Base-by-base conservation (phyloP, 2,888 invertebrate species). In the Marronus borbonicus region DNA sequence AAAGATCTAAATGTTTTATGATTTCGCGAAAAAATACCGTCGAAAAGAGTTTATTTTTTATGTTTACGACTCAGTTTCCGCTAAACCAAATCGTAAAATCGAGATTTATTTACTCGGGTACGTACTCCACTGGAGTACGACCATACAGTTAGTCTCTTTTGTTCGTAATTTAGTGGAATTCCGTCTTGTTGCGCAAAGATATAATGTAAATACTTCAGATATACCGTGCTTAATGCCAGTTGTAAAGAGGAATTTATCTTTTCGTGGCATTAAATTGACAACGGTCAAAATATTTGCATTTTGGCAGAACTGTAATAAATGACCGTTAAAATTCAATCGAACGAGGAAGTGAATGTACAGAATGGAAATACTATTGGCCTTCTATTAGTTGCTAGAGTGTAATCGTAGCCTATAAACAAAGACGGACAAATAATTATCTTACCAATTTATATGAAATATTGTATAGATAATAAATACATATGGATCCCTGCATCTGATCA, bases 61-160 rank as follows among this genome's bases (percentile, higher is more conserved):
- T 66, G 44, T 66, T 66, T 66, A 66, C 44, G 66, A 49, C 49
- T 49, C 66, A 66, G 31, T 44, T 66, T 66, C 66, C 66, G 66
- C 20, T 49, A 44, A 66, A 66, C 49, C 66, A 17, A 66, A 66
- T 20, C 66, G 66, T 66, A 49, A 66, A 66, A 17, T 44, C 20
- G 49, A 66, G 66, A 66, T 66, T 66, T 66, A 66, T 66, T 31
- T 66, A 24, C 66, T 44, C 64, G 17, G 8, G 8, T 58, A 58
- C 20, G 8, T 58, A 52, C 52, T 52, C 17, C n/a, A 17, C 55
- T 17, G 2, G 20, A 17, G 20, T 17, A 8, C 55, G 20, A 58
- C 55, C 20, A 20, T 62, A 62, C 28, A 62, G 24, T 31, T 62
- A 28, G 28, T 62, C 62, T 28, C 62, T 14, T 28, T 62, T 62